Conservation (phyloP, 2,797 vertebrate genomes). For the Pangasius djambal region DNA sequence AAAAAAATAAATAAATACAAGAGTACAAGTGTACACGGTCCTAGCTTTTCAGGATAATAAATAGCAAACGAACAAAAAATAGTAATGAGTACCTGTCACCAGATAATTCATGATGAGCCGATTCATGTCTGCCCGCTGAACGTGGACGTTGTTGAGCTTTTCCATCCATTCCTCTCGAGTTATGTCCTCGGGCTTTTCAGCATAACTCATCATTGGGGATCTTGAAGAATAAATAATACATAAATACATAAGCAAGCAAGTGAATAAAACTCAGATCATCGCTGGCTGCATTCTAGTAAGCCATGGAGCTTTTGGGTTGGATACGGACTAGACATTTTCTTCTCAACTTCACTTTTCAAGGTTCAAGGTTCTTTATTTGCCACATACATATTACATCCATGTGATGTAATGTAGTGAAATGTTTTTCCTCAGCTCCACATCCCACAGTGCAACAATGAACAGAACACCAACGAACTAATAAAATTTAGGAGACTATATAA, state of each 20-base stretch:
- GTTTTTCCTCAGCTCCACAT: too few species aligned
- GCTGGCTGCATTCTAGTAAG: background rate
- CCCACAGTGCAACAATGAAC: too few species aligned
- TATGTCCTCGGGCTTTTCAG: constrained; percentile 97
- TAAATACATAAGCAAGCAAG: background rate
- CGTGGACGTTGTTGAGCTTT: constrained; percentile 96
- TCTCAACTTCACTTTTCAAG: background rate
- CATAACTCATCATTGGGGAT: constrained; percentile 91
- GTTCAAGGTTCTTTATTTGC: too few species aligned
- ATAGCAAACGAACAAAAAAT: background rate
- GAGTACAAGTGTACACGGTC: background rate
- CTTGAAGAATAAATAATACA: constrained; percentile 27
- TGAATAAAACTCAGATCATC: background rate
- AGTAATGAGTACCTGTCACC: constrained; percentile 85
- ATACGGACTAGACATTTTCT: background rate
- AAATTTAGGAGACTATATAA: too few species aligned
- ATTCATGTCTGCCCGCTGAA: constrained; percentile 99
- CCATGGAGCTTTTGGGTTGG: too few species aligned
- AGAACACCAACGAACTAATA: too few species aligned
- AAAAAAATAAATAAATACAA: constrained; percentile 6
- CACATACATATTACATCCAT: too few species aligned
- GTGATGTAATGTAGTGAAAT: too few species aligned
- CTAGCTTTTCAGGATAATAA: background rate
- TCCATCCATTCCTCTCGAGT: constrained; percentile 99
- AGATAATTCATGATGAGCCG: constrained; percentile 99